Percentiles rank a stretch among this genome's conserved stretches.
Conservation (phyloP, 1,140 invertebrate genomes). For the Leptoteleia sp. region DNA sequence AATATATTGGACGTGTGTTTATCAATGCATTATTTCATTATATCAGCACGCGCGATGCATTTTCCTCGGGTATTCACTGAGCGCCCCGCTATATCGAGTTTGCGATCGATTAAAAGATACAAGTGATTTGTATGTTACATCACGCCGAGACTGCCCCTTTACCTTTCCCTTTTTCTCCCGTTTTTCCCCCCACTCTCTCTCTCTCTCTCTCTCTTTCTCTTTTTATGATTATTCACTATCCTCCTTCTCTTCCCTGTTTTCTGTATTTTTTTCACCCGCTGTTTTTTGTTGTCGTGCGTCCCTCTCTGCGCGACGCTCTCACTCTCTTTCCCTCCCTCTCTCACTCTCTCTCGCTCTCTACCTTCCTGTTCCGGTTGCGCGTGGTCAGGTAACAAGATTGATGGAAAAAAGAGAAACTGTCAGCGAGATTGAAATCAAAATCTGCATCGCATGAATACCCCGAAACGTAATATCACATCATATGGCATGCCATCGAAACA, state of each 20-base stretch:
- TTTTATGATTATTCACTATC: not conserved
- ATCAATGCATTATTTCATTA: constrained; percentile 63
- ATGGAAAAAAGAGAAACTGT: constrained; percentile 63
- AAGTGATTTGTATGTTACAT: constrained; percentile 64
- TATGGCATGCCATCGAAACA: constrained; percentile 54
- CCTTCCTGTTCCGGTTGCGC: constrained; percentile 21
- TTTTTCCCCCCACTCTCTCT: constrained; percentile 16
- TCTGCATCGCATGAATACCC: constrained; percentile 55
- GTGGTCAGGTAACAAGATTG: constrained; percentile 63
- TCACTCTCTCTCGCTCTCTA: constrained; percentile 1
- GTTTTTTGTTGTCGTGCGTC: not conserved
- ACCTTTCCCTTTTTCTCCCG: constrained; percentile 28
- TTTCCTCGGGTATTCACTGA: constrained; percentile 39
- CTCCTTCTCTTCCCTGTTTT: constrained; percentile 17
- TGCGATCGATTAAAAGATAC: constrained; percentile 65
- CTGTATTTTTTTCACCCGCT: constrained; percentile 6
- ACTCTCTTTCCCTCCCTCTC: not conserved
- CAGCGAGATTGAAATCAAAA: constrained; percentile 60
- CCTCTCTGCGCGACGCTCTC: no score
- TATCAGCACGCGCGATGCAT: constrained; percentile 56
- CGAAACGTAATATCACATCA: constrained; percentile 61
- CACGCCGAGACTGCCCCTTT: constrained; percentile 5
- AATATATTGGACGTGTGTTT: constrained; percentile 59
- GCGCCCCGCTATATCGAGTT: constrained; percentile 40
- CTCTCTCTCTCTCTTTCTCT: constrained; percentile 14